Conservation (phyloP, 2,113 vertebrate genomes). For the Halichoeres trimaculatus region DNA sequence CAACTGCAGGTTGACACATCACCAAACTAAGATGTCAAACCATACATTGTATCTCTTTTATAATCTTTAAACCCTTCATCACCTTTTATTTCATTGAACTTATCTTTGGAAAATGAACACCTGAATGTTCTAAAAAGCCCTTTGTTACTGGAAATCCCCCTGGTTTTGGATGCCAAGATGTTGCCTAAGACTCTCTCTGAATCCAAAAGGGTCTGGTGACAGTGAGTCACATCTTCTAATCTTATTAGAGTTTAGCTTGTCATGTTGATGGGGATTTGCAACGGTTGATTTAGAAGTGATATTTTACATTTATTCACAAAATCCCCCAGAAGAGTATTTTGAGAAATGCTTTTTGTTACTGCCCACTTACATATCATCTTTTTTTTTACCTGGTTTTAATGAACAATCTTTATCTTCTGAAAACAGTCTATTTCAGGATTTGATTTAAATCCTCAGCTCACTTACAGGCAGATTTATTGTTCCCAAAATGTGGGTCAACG, state of each 20-base stretch:
- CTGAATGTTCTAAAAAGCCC: slow-evolving; percentile 51
- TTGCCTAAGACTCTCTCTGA: slow-evolving; percentile 24
- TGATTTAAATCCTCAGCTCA: slow-evolving; percentile 19
- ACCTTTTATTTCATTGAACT: slow-evolving; percentile 43
- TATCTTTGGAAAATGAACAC: slow-evolving; percentile 48
- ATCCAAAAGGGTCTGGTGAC: not conserved
- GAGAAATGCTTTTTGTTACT: not conserved
- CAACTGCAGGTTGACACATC: slow-evolving; percentile 3
- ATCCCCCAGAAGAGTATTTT: not conserved
- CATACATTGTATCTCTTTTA: slow-evolving; percentile 15
- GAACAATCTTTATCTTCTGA: not conserved
- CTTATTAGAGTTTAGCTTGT: slow-evolving; percentile 13
- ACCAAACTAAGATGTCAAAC: slow-evolving; percentile 2
- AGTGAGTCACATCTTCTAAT: slow-evolving; percentile 47
- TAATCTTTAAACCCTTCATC: slow-evolving; percentile 40
- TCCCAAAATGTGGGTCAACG: slow-evolving; percentile 29
- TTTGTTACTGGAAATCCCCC: slow-evolving; percentile 66
- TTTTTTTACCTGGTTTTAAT: not conserved
- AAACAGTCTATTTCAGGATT: not conserved
- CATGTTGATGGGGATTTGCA: not conserved
- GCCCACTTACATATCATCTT: not conserved
- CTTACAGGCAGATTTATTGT: slow-evolving; percentile 18
- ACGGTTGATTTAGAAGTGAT: not conserved
- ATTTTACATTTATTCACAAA: slow-evolving; percentile 1
- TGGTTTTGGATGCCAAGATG: slow-evolving; percentile 48